Base-by-base conservation (phyloP, 1,140 invertebrate genomes). In the Achroia grisella region DNA sequence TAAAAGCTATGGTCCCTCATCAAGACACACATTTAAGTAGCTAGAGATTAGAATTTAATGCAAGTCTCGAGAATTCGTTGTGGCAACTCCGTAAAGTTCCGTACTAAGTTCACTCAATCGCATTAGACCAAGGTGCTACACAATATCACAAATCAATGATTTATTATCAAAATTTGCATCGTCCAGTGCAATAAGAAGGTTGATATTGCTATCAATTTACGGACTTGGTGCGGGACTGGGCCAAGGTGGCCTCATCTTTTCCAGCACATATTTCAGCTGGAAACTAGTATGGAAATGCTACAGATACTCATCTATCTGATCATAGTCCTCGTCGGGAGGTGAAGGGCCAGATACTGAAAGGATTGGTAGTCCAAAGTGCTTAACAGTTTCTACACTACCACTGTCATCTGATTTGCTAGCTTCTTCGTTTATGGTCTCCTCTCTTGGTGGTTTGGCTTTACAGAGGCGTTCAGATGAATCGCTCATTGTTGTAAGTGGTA, bases 311-410 rank as follows among this genome's bases (percentile, higher is more conserved):
- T 87, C 86, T 65, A 87, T 86, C 58, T 86, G 83, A 45, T 87
- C 86, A 23, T 85, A 86, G 60, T 90, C 89, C 48, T 92, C 90
- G 51, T 92, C 90, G 0, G 92, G 91, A 17, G 92, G 92, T n/a
- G 91, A 93, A 0, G 93, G 92, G 40, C 92, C 92, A 10, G 92
- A 93, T 6, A 94, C 88, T 23, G 92, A 93, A 2, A 93, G 86
- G 45, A 92, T 93, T 30, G 93, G 93, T 56, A 93, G 77, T 15
- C 91, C 91, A 47, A 91, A 92, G 46, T 92, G 89, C 48, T 89
- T 88, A 39, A 88, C 89, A 6, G 89, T 88, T 34, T 89, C 89
- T 0, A 81, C 65, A 15, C 77, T 90, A 77, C 70, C 83, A 73
- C 80, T 89, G 86, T 72, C 74, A 64, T 71, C 87, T 70, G 77